phyloP scores from a whole-genome alignment of 2,888 invertebrate genomes.

The Dysmachus trigonus region DNA sequence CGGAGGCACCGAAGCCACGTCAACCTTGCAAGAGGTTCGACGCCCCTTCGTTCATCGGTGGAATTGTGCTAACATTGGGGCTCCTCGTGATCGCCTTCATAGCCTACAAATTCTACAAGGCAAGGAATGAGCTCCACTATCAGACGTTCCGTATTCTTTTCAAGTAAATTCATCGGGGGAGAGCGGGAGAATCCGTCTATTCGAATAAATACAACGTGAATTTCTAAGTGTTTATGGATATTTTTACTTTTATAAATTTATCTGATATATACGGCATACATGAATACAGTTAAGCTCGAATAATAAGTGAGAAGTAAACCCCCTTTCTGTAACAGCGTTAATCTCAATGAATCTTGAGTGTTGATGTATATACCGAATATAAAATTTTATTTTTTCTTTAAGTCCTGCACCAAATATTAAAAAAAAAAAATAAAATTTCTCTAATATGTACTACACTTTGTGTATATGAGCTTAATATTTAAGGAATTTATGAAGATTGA shows the following conservation, averaged over 20 bases:
- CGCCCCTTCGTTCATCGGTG: conserved; percentile 83
- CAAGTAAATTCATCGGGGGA: neutral
- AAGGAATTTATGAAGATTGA: neutral
- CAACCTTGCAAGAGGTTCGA: conserved; percentile 70
- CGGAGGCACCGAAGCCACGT: conserved; percentile 51
- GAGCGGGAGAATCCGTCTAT: neutral
- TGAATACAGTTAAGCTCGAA: neutral
- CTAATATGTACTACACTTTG: conserved; percentile 1
- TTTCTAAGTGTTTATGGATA: neutral
- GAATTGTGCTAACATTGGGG: conserved; percentile 83
- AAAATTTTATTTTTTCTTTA: neutral
- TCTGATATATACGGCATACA: neutral
- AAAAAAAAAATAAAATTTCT: no score
- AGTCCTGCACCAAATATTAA: neutral
- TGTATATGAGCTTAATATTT: conserved; percentile 4
- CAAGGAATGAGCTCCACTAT: conserved; percentile 85
- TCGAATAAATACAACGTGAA: neutral
- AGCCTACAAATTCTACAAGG: conserved; percentile 87
- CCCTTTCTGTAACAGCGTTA: neutral
- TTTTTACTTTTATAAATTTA: neutral
- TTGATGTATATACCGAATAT: neutral
- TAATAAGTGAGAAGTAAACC: neutral
- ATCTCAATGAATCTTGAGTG: neutral
- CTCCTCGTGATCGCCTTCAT: conserved; percentile 82
- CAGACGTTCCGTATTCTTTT: conserved; percentile 71